phyloP scores from a whole-genome alignment of 92 coral and sea anemone species.

The Porites lobata region DNA sequence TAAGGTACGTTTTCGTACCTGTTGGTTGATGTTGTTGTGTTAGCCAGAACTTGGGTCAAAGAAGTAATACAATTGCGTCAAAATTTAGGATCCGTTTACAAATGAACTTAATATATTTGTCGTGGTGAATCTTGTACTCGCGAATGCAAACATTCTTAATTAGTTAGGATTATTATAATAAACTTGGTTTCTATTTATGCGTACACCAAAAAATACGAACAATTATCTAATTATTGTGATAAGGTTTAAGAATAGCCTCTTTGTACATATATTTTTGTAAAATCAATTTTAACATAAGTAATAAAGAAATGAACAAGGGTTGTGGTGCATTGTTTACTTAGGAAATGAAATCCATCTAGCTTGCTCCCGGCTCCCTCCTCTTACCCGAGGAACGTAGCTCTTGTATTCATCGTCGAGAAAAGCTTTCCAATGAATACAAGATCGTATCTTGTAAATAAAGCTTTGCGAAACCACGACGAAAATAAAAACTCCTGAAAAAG shows the following conservation, averaged over 20 bases:
- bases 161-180: background rate
- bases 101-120: background rate
- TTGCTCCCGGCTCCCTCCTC: too few relatives aligned
- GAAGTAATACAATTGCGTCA: too few relatives aligned
- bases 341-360: background rate
- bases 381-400: too few relatives aligned
- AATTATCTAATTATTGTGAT: slow-evolving; percentile 4
- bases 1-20: too few relatives aligned
- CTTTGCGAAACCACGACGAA: too few relatives aligned
- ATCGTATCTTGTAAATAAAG: too few relatives aligned
- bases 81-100: background rate
- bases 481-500: too few relatives aligned
- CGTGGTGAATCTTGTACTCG: background rate
- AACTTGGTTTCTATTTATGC: background rate
- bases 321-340: background rate
- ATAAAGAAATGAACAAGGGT: slow-evolving; percentile 1
- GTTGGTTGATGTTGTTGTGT: background rate
- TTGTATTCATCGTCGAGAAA: too few relatives aligned
- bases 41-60: background rate
- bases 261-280: slow-evolving; percentile 51
- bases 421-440: too few relatives aligned
- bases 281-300: slow-evolving; percentile 32
- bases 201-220: background rate
- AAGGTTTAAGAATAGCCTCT: background rate
- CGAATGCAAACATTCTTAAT: background rate